A percentile compares a stretch with the other conserved stretches of the same genome.
Conservation (phyloP, 2,797 vertebrate species). For the Microctenopoma stevenorrisi region DNA sequence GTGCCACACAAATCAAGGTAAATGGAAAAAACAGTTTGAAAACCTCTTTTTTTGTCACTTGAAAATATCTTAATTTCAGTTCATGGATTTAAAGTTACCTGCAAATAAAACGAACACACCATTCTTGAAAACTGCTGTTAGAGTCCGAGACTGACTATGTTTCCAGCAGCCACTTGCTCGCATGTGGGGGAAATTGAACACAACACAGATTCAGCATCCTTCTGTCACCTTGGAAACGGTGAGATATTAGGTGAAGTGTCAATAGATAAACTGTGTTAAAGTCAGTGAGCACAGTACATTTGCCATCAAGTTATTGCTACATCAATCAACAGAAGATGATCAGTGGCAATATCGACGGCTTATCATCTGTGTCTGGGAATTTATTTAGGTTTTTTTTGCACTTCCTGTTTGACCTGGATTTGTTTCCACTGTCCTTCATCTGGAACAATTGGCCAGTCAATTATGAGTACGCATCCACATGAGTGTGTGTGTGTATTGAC, state of each 20-base stretch:
- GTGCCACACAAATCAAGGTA: neutral
- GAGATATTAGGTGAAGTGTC: neutral
- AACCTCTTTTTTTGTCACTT: neutral
- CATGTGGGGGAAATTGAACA: neutral
- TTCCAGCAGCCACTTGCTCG: neutral
- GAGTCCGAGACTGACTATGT: neutral
- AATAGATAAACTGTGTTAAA: neutral
- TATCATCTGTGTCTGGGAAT: neutral
- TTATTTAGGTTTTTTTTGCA: conserved; percentile 9
- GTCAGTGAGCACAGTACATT: no score
- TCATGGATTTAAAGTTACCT: neutral
- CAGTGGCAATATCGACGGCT: neutral
- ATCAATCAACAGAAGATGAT: neutral
- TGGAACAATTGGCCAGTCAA: conserved; percentile 42
- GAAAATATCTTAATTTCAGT: neutral
- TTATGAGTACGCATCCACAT: neutral
- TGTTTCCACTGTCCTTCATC: conserved; percentile 39
- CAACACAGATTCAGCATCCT: conserved; percentile 1
- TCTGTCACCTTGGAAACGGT: conserved; percentile 23
- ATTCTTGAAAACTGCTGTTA: neutral
- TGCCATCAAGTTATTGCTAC: neutral
- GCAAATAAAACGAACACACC: neutral
- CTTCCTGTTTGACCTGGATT: conserved; percentile 61
- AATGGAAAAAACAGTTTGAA: neutral
- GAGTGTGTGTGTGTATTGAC: conserved; percentile 54